Evolutionary conservation across 2,888 invertebrate species (phyloP).

Genomic region (Leptopilina myrica): DNA sequence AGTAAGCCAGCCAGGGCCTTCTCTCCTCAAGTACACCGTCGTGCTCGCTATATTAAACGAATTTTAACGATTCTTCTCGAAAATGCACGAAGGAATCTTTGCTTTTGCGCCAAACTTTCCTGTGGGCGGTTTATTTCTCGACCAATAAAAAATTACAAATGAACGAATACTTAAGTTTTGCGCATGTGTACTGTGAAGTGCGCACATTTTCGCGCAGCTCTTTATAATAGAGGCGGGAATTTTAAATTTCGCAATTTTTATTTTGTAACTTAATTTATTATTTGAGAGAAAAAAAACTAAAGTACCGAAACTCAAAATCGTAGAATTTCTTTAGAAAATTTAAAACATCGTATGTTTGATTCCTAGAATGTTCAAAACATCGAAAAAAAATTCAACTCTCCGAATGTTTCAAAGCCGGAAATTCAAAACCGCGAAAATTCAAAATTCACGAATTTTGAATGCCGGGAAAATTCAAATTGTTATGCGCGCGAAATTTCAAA

Average conservation of each 20-base stretch:
- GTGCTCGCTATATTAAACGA: not conserved
- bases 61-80: constrained; percentile 3
- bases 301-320: too few relatives aligned
- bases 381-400: too few relatives aligned
- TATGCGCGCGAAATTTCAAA: too few relatives aligned
- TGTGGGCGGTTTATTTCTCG: constrained; percentile 5
- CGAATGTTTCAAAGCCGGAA: too few relatives aligned
- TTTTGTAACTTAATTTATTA: too few relatives aligned
- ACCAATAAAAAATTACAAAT: not conserved
- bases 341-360: too few relatives aligned
- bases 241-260: not conserved
- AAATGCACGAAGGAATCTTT: not conserved
- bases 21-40: constrained; percentile 69
- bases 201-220: not conserved
- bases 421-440: too few relatives aligned
- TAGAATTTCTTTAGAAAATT: too few relatives aligned
- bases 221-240: not conserved
- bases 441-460: too few relatives aligned
- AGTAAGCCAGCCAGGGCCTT: constrained; percentile 72
- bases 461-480: too few relatives aligned
- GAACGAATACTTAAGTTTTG: constrained; percentile 14
- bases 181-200: not conserved
- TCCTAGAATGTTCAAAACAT: too few relatives aligned
- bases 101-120: constrained; percentile 34
- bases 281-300: too few relatives aligned